Evolutionary conservation across 2,797 vertebrate genomes (phyloP).

Genomic region (Pseudochirops corinnae): DNA sequence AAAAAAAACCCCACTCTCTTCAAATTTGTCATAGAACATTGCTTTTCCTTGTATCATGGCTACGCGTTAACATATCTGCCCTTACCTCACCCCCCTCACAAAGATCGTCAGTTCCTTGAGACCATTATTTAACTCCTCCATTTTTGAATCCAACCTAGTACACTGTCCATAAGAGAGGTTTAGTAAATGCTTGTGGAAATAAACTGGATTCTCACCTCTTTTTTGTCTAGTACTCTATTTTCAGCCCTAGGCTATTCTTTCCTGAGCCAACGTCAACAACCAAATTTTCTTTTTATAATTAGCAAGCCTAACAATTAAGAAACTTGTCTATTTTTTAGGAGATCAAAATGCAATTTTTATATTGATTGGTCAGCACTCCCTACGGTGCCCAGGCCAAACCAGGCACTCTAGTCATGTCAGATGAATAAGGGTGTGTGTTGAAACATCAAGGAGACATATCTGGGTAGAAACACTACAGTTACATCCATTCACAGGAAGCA

Average conservation of each 20-base stretch:
- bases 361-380: background rate
- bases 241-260: background rate
- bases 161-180: background rate
- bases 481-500: background rate
- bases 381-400: fast-evolving
- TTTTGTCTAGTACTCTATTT: background rate
- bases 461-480: background rate
- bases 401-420: background rate
- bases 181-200: background rate
- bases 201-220: background rate
- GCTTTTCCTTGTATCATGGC: background rate
- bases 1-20: background rate
- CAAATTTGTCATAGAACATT: background rate
- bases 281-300: constrained; percentile 25
- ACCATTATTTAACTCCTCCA: background rate
- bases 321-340: background rate
- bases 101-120: background rate
- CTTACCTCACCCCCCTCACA: background rate
- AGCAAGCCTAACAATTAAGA: background rate
- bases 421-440: background rate
- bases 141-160: background rate
- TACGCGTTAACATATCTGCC: background rate
- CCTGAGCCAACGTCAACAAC: constrained; percentile 1
- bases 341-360: constrained; percentile 38
- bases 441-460: background rate